Evolutionary conservation across 2,797 vertebrate species (phyloP).

Genomic region (Salarias fasciatus): DNA sequence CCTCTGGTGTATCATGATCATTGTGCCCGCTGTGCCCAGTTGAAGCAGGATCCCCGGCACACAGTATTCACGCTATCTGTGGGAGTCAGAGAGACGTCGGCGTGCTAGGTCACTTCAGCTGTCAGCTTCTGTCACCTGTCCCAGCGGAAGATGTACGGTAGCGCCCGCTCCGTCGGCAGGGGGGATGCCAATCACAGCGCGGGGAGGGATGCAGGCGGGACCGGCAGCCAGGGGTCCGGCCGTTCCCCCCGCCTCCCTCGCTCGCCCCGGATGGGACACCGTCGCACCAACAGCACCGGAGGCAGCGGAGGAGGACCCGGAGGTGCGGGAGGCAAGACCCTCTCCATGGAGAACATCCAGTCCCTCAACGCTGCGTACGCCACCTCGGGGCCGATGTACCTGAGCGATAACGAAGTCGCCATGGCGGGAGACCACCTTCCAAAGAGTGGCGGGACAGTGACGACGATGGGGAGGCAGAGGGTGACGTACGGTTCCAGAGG

Average conservation of each 20-base stretch:
- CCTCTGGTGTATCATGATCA: constrained; percentile 47
- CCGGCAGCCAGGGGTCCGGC: constrained; percentile 89
- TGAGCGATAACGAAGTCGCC: constrained; percentile 92
- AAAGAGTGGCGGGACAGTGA: constrained; percentile 92
- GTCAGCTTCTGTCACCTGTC: constrained; percentile 21
- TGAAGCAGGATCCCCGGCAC: constrained; percentile 39
- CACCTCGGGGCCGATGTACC: constrained; percentile 97
- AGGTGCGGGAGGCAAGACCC: constrained; percentile 92
- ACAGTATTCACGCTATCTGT: constrained; percentile 21
- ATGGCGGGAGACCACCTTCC: constrained; percentile 85
- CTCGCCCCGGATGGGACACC: constrained; percentile 95
- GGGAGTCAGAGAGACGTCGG: constrained; percentile 7
- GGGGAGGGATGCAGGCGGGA: constrained; percentile 79
- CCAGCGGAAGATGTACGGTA: constrained; percentile 90
- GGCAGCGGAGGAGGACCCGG: constrained; percentile 90
- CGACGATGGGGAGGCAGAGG: constrained; percentile 77
- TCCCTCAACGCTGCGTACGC: constrained; percentile 98
- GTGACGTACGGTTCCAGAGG: constrained; percentile 88
- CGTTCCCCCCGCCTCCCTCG: constrained; percentile 95
- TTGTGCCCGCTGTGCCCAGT: constrained; percentile 24
- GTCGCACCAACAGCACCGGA: constrained; percentile 97
- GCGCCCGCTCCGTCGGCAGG: constrained; percentile 95
- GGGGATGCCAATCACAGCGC: constrained; percentile 90
- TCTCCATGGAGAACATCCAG: constrained; percentile 99
- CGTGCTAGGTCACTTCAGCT: constrained; percentile 17